Evolutionary conservation across 2,888 invertebrate species (phyloP), one percentile per base, ranked within the genome.

Genomic region (Calameuta pallipes): DNA sequence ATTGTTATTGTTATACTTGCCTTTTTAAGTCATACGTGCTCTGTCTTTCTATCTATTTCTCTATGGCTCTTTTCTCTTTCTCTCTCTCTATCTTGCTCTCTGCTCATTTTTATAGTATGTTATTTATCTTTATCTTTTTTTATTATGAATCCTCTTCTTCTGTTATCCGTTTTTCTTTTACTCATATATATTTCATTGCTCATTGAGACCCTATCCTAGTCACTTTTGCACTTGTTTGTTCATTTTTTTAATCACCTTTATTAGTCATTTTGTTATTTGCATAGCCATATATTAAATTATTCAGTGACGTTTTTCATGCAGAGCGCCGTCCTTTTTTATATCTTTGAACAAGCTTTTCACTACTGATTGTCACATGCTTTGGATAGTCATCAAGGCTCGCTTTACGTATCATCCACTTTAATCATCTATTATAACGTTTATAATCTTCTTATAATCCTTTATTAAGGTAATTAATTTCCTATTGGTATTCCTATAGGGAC

Each of bases 61-160:
- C 71, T 30, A 33, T 71, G 13, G 0, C 71, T 71, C 33, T 71
- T 33, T 33, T 78, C 76, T 87, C 76, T 87, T 83, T 69, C 15
- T 71, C 30, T 34, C 3, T 71, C 30, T 71, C 13, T 33, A 30
- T 84, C 83, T 84, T 82, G 81, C 80, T 56, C 6, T 56, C 23
- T 56, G 41, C 41, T 56, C 41, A 56, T 23, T 56, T 56, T 23
- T 56, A 56, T 0, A 56, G 41, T 56, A 56, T 56, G 41, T 56
- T 23, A 56, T 23, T 23, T 15, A 41, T 13, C 15, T 41, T 15
- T 37, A 13, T 41, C 15, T 41, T 23, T 56, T 56, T 56, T 56
- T 23, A 23, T 9, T 56, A 56, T 23, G 23, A 56, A 56, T 15
- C 41, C 9, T 41, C 13, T 41, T 56, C 2, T 23, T 23, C 23